phyloP scores from a whole-genome alignment of 2,797 vertebrate species.

The Remorina albescens region DNA sequence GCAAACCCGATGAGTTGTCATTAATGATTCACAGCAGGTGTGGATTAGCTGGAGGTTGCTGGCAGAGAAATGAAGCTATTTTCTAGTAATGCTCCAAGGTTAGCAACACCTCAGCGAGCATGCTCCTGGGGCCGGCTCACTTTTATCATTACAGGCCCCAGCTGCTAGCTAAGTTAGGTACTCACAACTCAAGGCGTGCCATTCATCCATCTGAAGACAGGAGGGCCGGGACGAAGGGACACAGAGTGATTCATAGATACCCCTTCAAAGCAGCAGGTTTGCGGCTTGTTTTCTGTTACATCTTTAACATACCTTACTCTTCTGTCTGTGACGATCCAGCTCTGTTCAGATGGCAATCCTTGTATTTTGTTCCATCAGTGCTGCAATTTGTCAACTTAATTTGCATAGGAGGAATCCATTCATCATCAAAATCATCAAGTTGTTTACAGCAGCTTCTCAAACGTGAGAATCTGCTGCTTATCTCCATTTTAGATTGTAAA shows the following conservation, averaged over 20 bases:
- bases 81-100: conserved; percentile 68
- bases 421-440: no score
- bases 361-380: no score
- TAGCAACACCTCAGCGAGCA: conserved; percentile 55
- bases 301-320: not conserved
- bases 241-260: conserved; percentile 61
- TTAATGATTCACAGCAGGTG: conserved; percentile 63
- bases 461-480: not conserved
- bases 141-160: conserved; percentile 66
- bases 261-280: conserved; percentile 29
- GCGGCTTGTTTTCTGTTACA: conserved; percentile 20
- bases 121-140: conserved; percentile 55
- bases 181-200: conserved; percentile 53
- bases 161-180: conserved; percentile 63
- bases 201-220: conserved; percentile 67
- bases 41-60: conserved; percentile 61
- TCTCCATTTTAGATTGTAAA: not conserved
- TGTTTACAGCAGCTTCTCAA: no score
- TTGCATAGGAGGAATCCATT: no score
- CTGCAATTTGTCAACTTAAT: no score
- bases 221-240: conserved; percentile 38
- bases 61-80: conserved; percentile 75
- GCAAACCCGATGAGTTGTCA: conserved; percentile 51
- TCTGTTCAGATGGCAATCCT: no score
- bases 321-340: not conserved